These are phyloP conservation scores for Acholoe squamosa DNA, from an alignment of 2,888 invertebrate species.

Conservation along the genomic window DNA sequence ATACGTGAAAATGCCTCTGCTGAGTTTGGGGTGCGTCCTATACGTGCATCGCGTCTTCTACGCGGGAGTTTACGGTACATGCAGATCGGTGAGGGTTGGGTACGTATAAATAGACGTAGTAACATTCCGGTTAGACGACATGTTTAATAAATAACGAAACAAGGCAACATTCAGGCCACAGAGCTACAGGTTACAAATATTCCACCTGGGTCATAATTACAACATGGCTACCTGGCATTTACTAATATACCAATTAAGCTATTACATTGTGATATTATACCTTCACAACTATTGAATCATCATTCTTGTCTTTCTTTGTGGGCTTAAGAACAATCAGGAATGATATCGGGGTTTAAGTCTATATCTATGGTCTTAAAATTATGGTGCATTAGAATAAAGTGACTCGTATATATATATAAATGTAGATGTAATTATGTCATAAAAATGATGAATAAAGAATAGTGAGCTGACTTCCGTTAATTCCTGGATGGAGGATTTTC, in stretches of 20 bases:
- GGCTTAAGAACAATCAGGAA: constrained; percentile 61
- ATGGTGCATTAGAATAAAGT: constrained; percentile 6
- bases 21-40: no score
- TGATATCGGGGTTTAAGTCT: constrained; percentile 39
- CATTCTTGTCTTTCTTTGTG: constrained; percentile 62
- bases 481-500: constrained; percentile 47
- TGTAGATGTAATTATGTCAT: constrained; percentile 8
- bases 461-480: constrained; percentile 37
- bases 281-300: constrained; percentile 61
- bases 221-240: constrained; percentile 32
- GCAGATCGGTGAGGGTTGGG: constrained; percentile 13
- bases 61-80: no score
- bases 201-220: neutral
- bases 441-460: neutral
- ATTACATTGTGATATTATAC: constrained; percentile 46
- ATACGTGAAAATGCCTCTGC: no score
- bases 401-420: neutral
- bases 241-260: constrained; percentile 41
- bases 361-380: neutral
- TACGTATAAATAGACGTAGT: neutral
- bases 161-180: constrained; percentile 35
- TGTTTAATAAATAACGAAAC: neutral
- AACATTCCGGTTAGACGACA: neutral
- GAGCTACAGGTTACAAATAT: neutral
- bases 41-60: no score